A percentile compares a stretch with the other conserved stretches of the same genome.
Evolutionary conservation across 2,113 vertebrate genomes (phyloP).

Genomic region (Daphoenositta chrysoptera): DNA sequence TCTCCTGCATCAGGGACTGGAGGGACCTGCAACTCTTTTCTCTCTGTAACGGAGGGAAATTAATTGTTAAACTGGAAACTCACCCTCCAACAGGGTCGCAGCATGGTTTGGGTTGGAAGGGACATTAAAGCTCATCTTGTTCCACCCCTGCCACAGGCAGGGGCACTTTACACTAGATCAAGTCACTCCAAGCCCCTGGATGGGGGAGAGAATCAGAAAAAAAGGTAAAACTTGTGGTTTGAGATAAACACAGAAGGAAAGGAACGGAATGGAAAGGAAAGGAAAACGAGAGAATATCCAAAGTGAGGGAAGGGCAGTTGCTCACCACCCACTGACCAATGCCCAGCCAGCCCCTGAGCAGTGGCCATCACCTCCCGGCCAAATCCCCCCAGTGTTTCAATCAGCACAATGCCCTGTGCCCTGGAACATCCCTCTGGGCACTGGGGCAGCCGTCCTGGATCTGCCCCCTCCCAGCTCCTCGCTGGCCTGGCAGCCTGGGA

Average conservation of each 20-base stretch:
- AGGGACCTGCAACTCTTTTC: not conserved
- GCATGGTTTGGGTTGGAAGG: not conserved
- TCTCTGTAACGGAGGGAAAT: not conserved
- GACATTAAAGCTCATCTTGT: not conserved
- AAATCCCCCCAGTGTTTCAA: not conserved
- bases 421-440: not conserved
- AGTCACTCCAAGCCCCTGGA: not conserved
- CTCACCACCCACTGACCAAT: not conserved
- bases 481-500: not conserved
- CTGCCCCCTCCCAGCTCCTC: not conserved
- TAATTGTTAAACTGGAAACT: not conserved
- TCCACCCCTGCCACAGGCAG: not conserved
- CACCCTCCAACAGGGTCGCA: rapidly evolving
- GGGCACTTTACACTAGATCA: not conserved
- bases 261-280: not conserved
- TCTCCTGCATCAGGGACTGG: not conserved
- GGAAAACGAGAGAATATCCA: too few relatives aligned
- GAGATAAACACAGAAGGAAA: not conserved
- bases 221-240: not conserved
- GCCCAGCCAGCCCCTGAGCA: not conserved
- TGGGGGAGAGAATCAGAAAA: not conserved
- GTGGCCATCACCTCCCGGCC: rapidly evolving
- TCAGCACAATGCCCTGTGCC: not conserved
- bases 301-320: not conserved
- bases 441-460: not conserved